A percentile compares a stretch with the other conserved stretches of the same genome.
These are phyloP conservation scores for Petrocephalus sullivani DNA, from an alignment of 2,797 vertebrate genomes.

Conservation along the genomic window DNA sequence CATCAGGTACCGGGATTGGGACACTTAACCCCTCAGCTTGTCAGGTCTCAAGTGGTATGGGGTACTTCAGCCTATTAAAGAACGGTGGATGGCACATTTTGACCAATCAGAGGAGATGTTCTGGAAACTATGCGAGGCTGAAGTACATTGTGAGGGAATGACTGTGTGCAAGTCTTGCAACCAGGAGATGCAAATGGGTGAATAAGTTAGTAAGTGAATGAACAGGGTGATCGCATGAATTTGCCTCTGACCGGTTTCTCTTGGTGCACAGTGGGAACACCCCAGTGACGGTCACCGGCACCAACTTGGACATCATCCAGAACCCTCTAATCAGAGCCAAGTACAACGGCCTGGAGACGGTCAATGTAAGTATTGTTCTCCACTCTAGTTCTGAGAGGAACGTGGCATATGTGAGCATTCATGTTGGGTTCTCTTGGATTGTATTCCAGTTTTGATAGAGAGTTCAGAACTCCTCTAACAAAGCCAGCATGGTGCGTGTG, in stretches of 20 bases:
- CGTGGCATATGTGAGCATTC: neutral
- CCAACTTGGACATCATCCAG: conserved; percentile 94
- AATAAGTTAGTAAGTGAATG: neutral
- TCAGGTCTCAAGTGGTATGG: neutral
- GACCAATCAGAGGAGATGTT: neutral
- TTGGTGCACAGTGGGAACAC: conserved; percentile 76
- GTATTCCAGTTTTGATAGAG: neutral
- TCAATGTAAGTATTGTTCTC: conserved; percentile 71
- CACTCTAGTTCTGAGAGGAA: neutral
- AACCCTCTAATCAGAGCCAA: conserved; percentile 92
- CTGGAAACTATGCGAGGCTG: neutral
- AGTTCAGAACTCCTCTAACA: neutral
- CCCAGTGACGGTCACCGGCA: conserved; percentile 88
- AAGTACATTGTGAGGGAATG: neutral
- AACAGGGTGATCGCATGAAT: neutral
- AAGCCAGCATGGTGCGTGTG: neutral
- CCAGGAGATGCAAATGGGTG: neutral
- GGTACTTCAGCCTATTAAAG: neutral
- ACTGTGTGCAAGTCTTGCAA: neutral
- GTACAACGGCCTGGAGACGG: conserved; percentile 80
- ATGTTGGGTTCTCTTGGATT: neutral
- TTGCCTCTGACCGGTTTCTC: neutral
- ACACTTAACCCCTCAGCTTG: neutral
- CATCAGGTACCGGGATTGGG: conserved; percentile 68
- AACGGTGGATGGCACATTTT: neutral